phyloP scores from a whole-genome alignment of 2,888 invertebrate species.

The Conistra vaccinii region DNA sequence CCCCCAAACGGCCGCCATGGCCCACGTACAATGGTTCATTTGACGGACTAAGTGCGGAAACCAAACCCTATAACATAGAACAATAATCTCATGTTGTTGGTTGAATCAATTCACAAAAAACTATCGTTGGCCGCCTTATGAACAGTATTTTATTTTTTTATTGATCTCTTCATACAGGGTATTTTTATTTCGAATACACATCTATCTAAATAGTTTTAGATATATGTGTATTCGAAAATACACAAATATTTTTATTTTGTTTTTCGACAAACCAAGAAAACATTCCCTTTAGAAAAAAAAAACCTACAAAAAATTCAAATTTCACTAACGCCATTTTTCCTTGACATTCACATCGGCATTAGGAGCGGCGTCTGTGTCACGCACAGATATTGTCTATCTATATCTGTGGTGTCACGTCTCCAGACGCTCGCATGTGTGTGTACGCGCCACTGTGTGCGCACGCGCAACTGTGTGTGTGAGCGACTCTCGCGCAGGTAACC shows the following conservation, averaged over 20 bases:
- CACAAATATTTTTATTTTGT: no score
- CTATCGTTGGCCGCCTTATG: no score
- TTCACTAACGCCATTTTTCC: conserved; percentile 79
- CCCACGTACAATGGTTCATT: no score
- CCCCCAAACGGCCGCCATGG: no score
- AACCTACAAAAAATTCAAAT: conserved; percentile 63
- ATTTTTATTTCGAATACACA: background rate
- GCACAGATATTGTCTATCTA: no score
- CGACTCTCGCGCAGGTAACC: conserved; percentile 86
- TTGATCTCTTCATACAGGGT: no score
- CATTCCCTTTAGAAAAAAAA: conserved; percentile 61
- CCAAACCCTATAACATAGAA: no score
- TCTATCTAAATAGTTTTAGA: no score
- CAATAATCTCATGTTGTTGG: background rate
- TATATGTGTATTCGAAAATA: no score
- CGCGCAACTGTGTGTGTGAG: conserved; percentile 63
- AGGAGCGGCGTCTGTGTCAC: conserved; percentile 84
- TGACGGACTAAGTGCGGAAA: no score
- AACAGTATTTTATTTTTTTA: background rate
- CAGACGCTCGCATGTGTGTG: conserved; percentile 60
- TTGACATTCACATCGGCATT: conserved; percentile 77
- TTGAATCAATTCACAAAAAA: background rate
- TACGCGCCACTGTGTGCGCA: conserved; percentile 58
- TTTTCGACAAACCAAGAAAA: conserved; percentile 55
- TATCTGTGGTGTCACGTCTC: conserved; percentile 87